These are phyloP conservation scores for Chrysodeixis includens DNA, from an alignment of 2,888 invertebrate species.

Conservation along the genomic window DNA sequence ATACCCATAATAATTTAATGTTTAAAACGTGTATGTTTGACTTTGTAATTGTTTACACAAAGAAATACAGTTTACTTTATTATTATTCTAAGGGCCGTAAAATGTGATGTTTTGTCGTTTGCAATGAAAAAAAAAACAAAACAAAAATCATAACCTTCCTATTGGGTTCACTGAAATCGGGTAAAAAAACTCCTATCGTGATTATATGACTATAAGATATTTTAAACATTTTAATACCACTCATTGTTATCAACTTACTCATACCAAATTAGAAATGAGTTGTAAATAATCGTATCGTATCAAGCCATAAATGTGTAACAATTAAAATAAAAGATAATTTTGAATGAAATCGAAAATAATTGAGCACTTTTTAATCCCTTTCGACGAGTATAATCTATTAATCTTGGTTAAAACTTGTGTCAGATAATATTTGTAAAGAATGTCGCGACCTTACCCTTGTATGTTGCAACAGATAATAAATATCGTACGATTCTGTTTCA, in stretches of 20 bases:
- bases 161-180: no score
- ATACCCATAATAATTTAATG: slow-evolving; percentile 12
- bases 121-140: no score
- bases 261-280: no score
- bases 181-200: no score
- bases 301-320: not conserved
- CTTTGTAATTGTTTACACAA: slow-evolving; percentile 1
- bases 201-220: no score
- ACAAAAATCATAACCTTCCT: no score
- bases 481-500: not conserved
- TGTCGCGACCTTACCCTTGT: not conserved
- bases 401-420: not conserved
- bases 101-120: no score
- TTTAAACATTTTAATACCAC: no score
- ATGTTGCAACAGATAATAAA: not conserved
- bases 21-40: slow-evolving; percentile 20
- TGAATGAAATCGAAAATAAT: slow-evolving; percentile 5
- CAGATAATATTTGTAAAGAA: not conserved
- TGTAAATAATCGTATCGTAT: not conserved
- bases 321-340: not conserved
- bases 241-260: no score
- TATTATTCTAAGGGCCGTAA: no score
- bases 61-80: no score
- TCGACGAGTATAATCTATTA: not conserved
- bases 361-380: not conserved